Conservation (phyloP, 1,140 invertebrate species). For the Eueides isabella region DNA sequence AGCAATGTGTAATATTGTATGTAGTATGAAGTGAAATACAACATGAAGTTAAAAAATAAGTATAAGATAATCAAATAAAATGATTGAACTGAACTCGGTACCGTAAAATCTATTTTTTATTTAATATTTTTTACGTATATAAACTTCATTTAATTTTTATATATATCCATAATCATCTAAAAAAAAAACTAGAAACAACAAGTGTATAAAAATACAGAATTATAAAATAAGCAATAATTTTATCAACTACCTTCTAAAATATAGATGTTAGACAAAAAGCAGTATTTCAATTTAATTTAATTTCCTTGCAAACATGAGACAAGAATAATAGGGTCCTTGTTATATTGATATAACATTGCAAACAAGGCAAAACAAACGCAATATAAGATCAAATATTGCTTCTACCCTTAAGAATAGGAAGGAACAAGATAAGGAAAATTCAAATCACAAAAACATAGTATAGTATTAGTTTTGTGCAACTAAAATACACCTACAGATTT, state of each 20-base stretch:
- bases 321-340: constrained; percentile 9
- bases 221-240: background rate
- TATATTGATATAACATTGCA: background rate
- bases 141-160: no score
- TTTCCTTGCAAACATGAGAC: background rate
- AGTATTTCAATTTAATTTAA: background rate
- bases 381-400: background rate
- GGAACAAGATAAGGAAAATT: background rate
- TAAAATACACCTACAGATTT: background rate
- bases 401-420: background rate
- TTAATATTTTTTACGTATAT: no score
- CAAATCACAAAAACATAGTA: background rate
- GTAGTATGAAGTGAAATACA: no score
- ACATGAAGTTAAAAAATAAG: no score
- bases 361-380: constrained; percentile 4
- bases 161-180: no score
- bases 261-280: background rate
- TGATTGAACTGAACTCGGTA: no score
- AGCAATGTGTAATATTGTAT: no score
- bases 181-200: no score
- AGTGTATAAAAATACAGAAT: background rate
- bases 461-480: background rate
- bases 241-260: background rate
- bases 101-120: no score
- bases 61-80: no score